Evolutionary conservation across 2,797 vertebrate genomes (phyloP).

Genomic region (Ispidina lecontei): DNA sequence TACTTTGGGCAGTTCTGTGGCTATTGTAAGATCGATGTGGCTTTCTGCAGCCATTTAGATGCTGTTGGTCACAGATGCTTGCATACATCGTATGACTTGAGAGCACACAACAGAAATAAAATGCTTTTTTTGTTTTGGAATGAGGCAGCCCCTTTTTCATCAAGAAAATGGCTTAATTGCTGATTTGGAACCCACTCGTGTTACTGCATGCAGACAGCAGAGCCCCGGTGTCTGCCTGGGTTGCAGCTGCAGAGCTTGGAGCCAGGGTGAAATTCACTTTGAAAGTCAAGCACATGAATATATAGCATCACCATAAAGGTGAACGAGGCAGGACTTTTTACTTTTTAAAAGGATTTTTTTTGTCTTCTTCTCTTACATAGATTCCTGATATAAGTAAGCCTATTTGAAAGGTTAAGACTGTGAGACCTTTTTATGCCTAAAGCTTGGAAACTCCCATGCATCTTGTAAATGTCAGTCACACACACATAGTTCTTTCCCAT

Average conservation of each 20-base stretch:
- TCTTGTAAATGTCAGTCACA: constrained; percentile 10
- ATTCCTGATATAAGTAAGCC: neutral
- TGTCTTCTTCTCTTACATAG: neutral
- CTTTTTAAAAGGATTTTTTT: neutral
- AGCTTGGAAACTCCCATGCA: constrained; percentile 50
- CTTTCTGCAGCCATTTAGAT: neutral
- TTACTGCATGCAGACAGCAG: neutral
- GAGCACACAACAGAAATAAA: neutral
- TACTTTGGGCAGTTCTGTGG: neutral
- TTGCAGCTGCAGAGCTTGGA: neutral
- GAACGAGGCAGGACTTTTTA: neutral
- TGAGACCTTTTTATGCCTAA: neutral
- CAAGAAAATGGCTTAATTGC: neutral
- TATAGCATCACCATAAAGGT: neutral
- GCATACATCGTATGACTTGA: neutral
- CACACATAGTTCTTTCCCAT: neutral
- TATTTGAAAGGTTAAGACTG: constrained; percentile 32
- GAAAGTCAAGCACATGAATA: neutral
- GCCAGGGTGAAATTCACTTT: neutral
- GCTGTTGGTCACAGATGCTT: neutral
- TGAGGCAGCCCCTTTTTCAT: neutral
- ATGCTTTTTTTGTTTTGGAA: neutral
- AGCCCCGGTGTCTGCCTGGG: neutral
- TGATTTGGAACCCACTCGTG: neutral
- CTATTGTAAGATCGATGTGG: neutral